Evolutionary conservation across 92 coral and sea anemone genomes (phyloP).

Genomic region (Meandrina meandrites): DNA sequence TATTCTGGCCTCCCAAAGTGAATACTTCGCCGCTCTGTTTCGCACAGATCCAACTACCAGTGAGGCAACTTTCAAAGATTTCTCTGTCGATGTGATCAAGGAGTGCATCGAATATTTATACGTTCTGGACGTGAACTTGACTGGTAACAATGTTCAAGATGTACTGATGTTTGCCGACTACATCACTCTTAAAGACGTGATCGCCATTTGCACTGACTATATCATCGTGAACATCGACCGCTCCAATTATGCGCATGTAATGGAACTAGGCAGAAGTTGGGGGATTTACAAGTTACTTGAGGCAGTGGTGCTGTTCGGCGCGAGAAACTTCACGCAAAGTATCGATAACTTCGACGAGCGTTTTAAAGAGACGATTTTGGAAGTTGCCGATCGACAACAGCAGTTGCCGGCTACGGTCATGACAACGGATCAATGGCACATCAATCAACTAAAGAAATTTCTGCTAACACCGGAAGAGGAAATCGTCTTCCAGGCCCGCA

Average conservation of each 20-base stretch:
- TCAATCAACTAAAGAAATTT: not conserved
- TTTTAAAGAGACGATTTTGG: not conserved
- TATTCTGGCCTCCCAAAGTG: constrained; percentile 24
- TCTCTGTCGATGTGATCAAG: constrained; percentile 7
- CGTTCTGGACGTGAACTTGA: not conserved
- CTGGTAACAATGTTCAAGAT: not conserved
- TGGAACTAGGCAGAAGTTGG: not conserved
- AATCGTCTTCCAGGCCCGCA: not conserved
- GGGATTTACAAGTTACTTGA: not conserved
- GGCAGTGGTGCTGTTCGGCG: not conserved
- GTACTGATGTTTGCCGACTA: constrained; percentile 4
- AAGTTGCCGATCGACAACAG: not conserved
- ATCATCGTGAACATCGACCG: not conserved
- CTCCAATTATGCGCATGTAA: not conserved
- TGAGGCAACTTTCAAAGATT: constrained; percentile 8
- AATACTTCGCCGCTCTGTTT: constrained; percentile 11
- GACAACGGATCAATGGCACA: constrained; percentile 5
- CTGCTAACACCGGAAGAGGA: not conserved
- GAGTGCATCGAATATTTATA: constrained; percentile 4
- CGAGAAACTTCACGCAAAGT: not conserved
- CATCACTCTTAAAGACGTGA: not conserved
- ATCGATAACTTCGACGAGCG: constrained; percentile 4
- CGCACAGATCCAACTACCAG: not conserved
- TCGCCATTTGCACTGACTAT: constrained; percentile 4
- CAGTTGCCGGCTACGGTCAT: not conserved